These are phyloP conservation scores for Lithobates sylvaticus DNA, from an alignment of 2,797 vertebrate species.

Conservation along the genomic window DNA sequence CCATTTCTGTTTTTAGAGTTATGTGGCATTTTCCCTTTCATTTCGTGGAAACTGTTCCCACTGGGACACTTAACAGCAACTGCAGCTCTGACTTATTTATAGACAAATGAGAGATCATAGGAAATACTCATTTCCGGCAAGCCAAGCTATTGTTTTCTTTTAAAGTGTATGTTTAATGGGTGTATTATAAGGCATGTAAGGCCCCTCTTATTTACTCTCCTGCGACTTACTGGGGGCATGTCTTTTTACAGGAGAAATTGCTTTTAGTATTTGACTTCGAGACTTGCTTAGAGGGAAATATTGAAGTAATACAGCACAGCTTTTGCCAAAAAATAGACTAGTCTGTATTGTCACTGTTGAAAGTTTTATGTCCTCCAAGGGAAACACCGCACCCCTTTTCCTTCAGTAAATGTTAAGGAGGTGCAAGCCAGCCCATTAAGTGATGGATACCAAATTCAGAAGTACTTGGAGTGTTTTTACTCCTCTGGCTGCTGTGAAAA, in stretches of 20 bases:
- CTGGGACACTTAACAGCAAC: conserved; percentile 38
- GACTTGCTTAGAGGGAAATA: background rate
- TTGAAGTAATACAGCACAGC: background rate
- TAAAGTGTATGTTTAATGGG: conserved; percentile 27
- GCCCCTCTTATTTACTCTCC: background rate
- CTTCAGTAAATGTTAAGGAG: no score
- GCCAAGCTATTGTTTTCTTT: conserved; percentile 23
- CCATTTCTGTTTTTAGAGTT: background rate
- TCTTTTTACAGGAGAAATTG: background rate
- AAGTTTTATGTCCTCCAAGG: no score
- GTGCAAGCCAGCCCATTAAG: no score
- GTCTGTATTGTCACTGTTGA: no score
- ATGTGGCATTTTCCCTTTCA: conserved; percentile 23
- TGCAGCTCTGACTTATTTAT: conserved; percentile 46
- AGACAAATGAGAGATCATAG: conserved; percentile 34
- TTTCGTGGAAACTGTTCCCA: conserved; percentile 26
- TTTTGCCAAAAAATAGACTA: no score
- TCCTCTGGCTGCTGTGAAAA: no score
- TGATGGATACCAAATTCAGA: no score
- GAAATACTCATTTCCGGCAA: conserved; percentile 42
- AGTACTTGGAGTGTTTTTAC: no score
- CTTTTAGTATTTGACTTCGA: background rate
- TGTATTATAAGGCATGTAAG: conserved; percentile 13
- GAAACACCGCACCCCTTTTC: no score
- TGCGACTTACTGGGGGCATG: background rate